Evolutionary conservation across 2,888 invertebrate species (phyloP), one percentile per base, ranked within the genome.

Genomic region (Pasiphila rectangulata): DNA sequence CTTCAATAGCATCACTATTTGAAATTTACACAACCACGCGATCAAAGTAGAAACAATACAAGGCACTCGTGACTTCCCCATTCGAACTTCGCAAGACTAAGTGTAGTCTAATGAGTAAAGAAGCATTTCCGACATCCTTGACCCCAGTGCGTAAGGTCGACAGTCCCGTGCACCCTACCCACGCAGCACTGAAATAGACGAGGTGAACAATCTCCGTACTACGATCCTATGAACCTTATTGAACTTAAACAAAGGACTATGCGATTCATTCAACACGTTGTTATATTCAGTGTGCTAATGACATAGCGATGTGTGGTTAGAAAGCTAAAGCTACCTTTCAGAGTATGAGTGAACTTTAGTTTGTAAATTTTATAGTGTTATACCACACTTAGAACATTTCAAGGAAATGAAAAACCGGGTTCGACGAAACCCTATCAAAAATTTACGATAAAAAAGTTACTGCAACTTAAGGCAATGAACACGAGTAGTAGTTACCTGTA

Each of bases 131-230:
- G 46, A 55, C 67, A 69, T 67, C 76, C 76, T 64, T 66, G 69
- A 69, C 67, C 62, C 51, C 52, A 48, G 56, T 60, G 52, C 27
- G 21, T 25, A 69, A 74, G 75, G 74, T 72, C 72, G 66, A 69
- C 55, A 64, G 63, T 67, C 64, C 65, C 68, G 59, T 62, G 83
- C 77, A 81, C 83, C 78, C 79, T 69, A 73, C 79, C 80, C 74
- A 82, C 82, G 76, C 76, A 53, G 69, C 56, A 73, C 78, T 73
- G 69, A 85, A 85, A 85, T 85, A 85, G 83, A 80, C 60, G 74
- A 81, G 82, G 79, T 83, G 69, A 79, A 72, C 69, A 82, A 70
- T 67, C 71, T 66, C 79, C 65, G 61, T 53, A 56, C 57, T 64
- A 63, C 59, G 56, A 59, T 56, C 51, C 59, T 60, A 60, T 61